phyloP scores from a whole-genome alignment of 2,797 vertebrate genomes.

The Oreonectes daqikongensis region DNA sequence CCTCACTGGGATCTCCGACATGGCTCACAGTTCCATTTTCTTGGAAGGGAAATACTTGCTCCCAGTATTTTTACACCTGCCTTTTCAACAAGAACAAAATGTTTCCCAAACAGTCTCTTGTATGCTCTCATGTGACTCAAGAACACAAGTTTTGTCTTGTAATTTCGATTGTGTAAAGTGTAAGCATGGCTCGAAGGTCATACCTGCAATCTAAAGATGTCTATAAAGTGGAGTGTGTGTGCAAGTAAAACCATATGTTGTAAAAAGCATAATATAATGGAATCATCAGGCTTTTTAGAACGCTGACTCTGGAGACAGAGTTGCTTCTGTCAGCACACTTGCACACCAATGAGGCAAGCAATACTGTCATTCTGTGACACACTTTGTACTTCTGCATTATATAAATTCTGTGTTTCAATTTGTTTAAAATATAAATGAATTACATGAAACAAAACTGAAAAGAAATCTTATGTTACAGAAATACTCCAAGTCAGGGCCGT shows the following conservation, averaged over 20 bases:
- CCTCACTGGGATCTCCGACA: slow-evolving; percentile 1
- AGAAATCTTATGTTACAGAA: too few relatives aligned
- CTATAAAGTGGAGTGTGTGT: background rate
- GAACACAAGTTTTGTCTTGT: slow-evolving; percentile 22
- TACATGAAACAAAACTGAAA: background rate
- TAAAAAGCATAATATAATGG: slow-evolving; percentile 34
- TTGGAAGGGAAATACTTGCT: slow-evolving; percentile 40
- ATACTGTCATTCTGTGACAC: background rate
- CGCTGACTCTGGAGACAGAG: slow-evolving; percentile 43
- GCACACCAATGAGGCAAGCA: slow-evolving; percentile 21
- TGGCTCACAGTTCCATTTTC: slow-evolving; percentile 46
- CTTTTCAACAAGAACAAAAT: slow-evolving; percentile 19
- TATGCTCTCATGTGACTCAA: slow-evolving; percentile 8
- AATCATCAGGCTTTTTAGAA: slow-evolving; percentile 39
- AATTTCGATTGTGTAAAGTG: slow-evolving; percentile 34
- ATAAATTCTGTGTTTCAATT: background rate
- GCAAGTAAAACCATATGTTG: slow-evolving; percentile 43
- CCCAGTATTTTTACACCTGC: slow-evolving; percentile 41
- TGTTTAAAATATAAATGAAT: background rate
- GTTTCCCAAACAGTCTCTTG: background rate
- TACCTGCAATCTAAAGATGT: slow-evolving; percentile 22
- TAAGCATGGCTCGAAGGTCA: slow-evolving; percentile 42
- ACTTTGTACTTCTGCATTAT: background rate
- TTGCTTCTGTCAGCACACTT: slow-evolving; percentile 43
- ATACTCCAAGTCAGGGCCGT: too few relatives aligned